Percentiles rank a stretch among this genome's conserved stretches.
These are phyloP conservation scores for Eilema sororculum DNA, from an alignment of 2,888 invertebrate species.

Conservation along the genomic window DNA sequence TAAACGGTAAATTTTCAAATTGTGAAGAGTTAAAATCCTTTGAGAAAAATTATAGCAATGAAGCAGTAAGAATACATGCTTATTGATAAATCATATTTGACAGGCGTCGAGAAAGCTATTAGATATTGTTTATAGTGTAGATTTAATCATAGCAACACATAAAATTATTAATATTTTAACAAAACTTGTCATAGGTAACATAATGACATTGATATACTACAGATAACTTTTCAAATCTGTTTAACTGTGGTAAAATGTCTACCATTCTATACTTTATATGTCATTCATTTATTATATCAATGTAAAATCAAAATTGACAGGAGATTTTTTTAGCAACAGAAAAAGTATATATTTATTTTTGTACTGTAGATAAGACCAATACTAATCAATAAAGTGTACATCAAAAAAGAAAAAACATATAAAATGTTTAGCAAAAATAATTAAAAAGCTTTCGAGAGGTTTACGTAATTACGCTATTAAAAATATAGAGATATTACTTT, in stretches of 20 bases:
- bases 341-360: not conserved
- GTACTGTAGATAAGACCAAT: slow-evolving; percentile 8
- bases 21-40: not conserved
- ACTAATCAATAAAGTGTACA: slow-evolving; percentile 56
- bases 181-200: no score
- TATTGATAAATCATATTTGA: not conserved
- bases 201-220: no score
- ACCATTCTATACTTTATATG: no score
- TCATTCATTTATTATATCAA: not conserved
- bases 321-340: not conserved
- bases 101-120: slow-evolving; percentile 7
- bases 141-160: no score
- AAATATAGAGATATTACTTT: slow-evolving; percentile 46
- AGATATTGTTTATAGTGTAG: no score
- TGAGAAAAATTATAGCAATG: not conserved
- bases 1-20: no score
- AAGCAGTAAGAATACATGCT: not conserved
- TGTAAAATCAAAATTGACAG: not conserved
- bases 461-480: slow-evolving; percentile 34
- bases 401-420: slow-evolving; percentile 46
- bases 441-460: slow-evolving; percentile 56
- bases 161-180: no score
- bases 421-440: slow-evolving; percentile 81
- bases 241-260: no score
- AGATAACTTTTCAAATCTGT: not conserved